Percentiles rank a stretch among this genome's conserved stretches.
Conservation (phyloP, 2,888 invertebrate species). For the Ophioninae sp. region DNA sequence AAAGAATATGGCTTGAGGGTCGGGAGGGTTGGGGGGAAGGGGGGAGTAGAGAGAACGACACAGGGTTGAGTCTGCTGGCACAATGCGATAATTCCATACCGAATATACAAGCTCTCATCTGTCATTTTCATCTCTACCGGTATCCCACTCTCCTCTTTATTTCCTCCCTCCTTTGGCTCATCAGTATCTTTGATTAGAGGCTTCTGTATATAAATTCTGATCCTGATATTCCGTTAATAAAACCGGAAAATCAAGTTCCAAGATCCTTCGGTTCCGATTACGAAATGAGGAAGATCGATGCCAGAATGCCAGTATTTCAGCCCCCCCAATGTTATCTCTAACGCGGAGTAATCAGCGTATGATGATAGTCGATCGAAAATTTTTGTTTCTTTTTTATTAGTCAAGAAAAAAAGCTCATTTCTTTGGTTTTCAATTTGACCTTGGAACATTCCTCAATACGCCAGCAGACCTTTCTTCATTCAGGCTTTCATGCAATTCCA, state of each 20-base stretch:
- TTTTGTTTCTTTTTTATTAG: background rate
- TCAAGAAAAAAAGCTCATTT: background rate
- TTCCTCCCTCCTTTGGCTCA: conserved; percentile 65
- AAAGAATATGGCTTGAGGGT: conserved; percentile 36
- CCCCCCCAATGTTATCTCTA: background rate
- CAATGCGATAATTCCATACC: conserved; percentile 77
- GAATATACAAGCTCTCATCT: conserved; percentile 67
- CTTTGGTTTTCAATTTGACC: background rate
- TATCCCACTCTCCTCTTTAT: background rate
- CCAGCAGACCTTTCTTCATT: background rate
- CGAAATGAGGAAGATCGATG: conserved; percentile 29
- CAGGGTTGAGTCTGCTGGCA: conserved; percentile 63
- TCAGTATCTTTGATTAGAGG: conserved; percentile 80
- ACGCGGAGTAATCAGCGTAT: background rate
- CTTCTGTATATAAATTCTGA: conserved; percentile 65
- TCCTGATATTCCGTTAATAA: conserved; percentile 79
- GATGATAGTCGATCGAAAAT: conserved; percentile 27
- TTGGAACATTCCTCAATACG: background rate
- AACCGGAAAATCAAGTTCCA: conserved; percentile 71
- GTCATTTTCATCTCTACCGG: conserved; percentile 41
- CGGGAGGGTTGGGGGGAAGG: too few relatives aligned
- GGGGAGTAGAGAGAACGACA: conserved; percentile 33
- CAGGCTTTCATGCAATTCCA: background rate
- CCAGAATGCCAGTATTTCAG: background rate
- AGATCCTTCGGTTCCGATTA: conserved; percentile 41